Conservation (phyloP, 2,797 vertebrate genomes). For the Microctenopoma steveboyesi region DNA sequence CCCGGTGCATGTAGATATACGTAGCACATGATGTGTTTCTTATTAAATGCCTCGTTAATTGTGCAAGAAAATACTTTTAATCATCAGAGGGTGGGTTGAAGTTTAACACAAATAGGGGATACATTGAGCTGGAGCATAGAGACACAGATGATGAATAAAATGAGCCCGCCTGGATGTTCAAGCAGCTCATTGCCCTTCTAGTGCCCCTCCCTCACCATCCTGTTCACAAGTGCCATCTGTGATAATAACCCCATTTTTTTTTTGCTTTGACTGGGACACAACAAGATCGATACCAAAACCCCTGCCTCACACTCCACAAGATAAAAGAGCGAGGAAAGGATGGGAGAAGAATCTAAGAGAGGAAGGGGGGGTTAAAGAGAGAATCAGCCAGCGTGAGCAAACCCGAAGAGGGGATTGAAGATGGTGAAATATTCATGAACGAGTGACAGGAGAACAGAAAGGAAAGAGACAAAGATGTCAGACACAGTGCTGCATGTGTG, state of each 20-base stretch:
- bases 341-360: constrained; percentile 10
- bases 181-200: constrained; percentile 11
- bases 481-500: constrained; percentile 22
- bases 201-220: neutral
- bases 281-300: constrained; percentile 34
- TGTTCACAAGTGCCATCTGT: neutral
- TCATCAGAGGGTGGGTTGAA: neutral
- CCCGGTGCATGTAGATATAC: neutral
- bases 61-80: constrained; percentile 5
- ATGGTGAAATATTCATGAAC: constrained; percentile 70
- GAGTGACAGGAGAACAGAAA: constrained; percentile 34
- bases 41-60: neutral
- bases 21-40: neutral
- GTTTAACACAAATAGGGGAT: neutral
- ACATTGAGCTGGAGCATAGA: neutral
- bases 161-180: neutral
- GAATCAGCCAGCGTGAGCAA: constrained; percentile 26
- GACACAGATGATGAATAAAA: constrained; percentile 10
- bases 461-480: constrained; percentile 43
- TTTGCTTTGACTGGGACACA: neutral
- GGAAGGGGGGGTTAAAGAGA: constrained; percentile 10
- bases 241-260: constrained; percentile 6
- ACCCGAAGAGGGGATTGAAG: constrained; percentile 47
- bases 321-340: constrained; percentile 33
- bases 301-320: constrained; percentile 9